Conservation (phyloP, 2,888 invertebrate genomes). For the Tipula vernalis region DNA sequence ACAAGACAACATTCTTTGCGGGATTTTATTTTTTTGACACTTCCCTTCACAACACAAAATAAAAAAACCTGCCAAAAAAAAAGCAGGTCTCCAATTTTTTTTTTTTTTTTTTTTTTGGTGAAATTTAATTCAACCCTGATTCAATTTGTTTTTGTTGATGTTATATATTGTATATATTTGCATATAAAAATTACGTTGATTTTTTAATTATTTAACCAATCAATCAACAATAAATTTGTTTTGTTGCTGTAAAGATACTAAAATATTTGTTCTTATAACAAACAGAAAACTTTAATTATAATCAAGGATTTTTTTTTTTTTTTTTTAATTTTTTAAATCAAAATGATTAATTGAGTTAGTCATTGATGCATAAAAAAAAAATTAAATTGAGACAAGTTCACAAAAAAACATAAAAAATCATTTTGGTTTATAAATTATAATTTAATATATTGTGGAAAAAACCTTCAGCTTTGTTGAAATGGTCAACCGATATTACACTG, state of each 20-base stretch:
- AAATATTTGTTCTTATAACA: conserved; percentile 4
- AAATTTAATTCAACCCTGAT: neutral
- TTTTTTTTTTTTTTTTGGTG: neutral
- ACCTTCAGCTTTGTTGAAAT: neutral
- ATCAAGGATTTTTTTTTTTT: neutral
- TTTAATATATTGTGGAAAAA: neutral
- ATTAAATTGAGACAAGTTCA: neutral
- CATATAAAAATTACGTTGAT: neutral
- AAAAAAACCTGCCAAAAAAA: neutral
- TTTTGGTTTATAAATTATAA: neutral
- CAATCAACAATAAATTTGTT: neutral
- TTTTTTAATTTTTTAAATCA: neutral
- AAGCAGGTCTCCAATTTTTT: neutral
- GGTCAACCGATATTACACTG: neutral
- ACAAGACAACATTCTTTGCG: neutral
- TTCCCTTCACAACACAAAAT: neutral
- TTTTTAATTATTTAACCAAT: conserved; percentile 4
- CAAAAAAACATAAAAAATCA: neutral
- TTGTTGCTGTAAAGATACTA: neutral
- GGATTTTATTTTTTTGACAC: neutral
- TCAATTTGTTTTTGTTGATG: neutral
- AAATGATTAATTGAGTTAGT: conserved; percentile 4
- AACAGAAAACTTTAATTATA: conserved; percentile 4
- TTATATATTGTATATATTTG: neutral
- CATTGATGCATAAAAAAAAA: neutral